Base-by-base conservation (phyloP, 2,797 vertebrate species). In the Spatula versicolor region DNA sequence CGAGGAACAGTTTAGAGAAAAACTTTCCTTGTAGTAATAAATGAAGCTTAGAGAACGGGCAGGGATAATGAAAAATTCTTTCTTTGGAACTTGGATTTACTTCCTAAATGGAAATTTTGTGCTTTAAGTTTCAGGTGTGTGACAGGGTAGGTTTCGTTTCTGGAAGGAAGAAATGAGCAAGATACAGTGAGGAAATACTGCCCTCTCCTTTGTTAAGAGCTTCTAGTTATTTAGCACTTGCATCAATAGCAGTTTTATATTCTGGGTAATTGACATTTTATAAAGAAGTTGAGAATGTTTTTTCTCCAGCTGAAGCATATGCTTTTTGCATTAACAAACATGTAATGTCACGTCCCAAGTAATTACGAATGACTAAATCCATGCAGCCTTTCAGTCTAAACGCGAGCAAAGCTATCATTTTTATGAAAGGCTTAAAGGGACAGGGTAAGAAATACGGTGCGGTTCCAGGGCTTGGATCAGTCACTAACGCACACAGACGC, bases 251-350 rank as follows among this genome's bases (percentile, higher is more conserved):
- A 60, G 13, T 82, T 96, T 90, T 55, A 72, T 80, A 46, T 85
- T 87, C 72, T 58, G 8, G 45, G 69, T 95, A 95, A 96, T 95
- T 86, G 81, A 77, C 81, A 66, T 83, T 91, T 83, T 82, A 19
- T 83, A 39, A 71, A 94, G 87, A 90, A 83, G 28, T 72, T 25
- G 48, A 52, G 78, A 86, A 56, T 50, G 25, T 17, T 86, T 94
- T 94, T 94, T 77, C 80, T 90, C 28, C 68, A 58, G 41, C 48
- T 6, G 10, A 77, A 88, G 78, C 75, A 58, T 76, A 37, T 93
- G 90, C 66, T 82, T 94, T 96, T 91, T 92, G 33, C 75, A 52
- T 85, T 92, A 75, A 37, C 80, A 90, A 91, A 82, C 77, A 60
- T 74, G 41, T 80, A 84, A 62, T 75, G 71, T 92, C 28, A 1